phyloP scores from a whole-genome alignment of 2,888 invertebrate species.

The Macrostomum cliftonense region DNA sequence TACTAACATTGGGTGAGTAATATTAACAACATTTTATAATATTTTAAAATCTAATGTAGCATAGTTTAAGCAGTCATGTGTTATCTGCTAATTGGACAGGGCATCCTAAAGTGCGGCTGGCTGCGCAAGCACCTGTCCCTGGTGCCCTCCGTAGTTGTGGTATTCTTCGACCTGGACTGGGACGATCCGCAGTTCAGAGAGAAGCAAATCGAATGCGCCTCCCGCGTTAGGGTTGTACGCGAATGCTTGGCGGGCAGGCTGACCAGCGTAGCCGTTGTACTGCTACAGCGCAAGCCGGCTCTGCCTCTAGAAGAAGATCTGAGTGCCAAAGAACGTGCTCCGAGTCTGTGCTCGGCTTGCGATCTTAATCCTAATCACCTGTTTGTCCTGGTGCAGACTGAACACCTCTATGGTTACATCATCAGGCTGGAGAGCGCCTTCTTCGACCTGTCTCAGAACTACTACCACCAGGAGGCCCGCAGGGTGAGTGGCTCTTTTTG shows the following conservation, averaged over 20 bases:
- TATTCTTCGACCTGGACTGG: slow-evolving; percentile 94
- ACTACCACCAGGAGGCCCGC: slow-evolving; percentile 71
- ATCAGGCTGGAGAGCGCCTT: slow-evolving; percentile 73
- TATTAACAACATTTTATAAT: too few relatives aligned
- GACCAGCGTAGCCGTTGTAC: slow-evolving; percentile 58
- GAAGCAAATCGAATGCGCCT: slow-evolving; percentile 77
- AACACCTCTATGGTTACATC: slow-evolving; percentile 57
- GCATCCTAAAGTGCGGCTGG: slow-evolving; percentile 82
- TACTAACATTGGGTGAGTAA: too few relatives aligned
- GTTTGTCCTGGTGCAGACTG: slow-evolving; percentile 67
- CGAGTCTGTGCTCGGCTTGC: slow-evolving; percentile 70
- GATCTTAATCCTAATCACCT: slow-evolving; percentile 73
- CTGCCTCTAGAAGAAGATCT: slow-evolving; percentile 45
- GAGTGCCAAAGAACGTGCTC: slow-evolving; percentile 69
- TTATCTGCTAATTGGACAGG: slow-evolving; percentile 30
- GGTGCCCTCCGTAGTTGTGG: slow-evolving; percentile 73
- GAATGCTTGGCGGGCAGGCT: slow-evolving; percentile 32
- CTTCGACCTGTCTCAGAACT: slow-evolving; percentile 72
- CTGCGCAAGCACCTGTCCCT: slow-evolving; percentile 71
- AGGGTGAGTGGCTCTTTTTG: slow-evolving; percentile 43
- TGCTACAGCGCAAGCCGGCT: slow-evolving; percentile 61
- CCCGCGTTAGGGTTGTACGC: slow-evolving; percentile 53
- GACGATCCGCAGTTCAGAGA: slow-evolving; percentile 81
- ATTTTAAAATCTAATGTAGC: too few relatives aligned
- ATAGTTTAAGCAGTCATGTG: too few relatives aligned